Evolutionary conservation across 92 coral and sea anemone genomes (phyloP).

Genomic region (Palythoa caribaeorum): DNA sequence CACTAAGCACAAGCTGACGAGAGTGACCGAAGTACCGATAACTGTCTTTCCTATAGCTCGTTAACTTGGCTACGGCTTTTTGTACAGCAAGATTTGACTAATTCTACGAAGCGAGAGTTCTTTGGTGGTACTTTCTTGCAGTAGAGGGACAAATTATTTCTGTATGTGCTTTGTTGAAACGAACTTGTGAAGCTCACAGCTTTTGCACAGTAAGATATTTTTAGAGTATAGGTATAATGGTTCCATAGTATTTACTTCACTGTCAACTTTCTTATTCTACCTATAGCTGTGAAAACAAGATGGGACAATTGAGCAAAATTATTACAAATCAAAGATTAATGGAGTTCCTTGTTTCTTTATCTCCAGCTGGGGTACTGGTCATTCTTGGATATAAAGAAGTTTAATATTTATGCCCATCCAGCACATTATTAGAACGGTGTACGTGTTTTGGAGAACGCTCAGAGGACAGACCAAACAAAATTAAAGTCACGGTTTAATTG

Average conservation of each 20-base stretch:
- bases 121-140: not conserved
- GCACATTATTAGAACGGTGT: not conserved
- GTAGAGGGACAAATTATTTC: not conserved
- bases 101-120: not conserved
- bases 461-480: not conserved
- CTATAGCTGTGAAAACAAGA: not conserved
- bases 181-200: not conserved
- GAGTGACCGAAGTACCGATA: not conserved
- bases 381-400: not conserved
- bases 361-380: not conserved
- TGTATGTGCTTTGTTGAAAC: not conserved
- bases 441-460: not conserved
- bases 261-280: not conserved
- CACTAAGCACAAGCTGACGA: not conserved
- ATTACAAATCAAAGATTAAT: not conserved
- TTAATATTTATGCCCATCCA: not conserved
- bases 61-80: not conserved
- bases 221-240: not conserved
- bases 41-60: not conserved
- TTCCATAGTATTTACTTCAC: not conserved
- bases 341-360: not conserved
- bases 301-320: not conserved
- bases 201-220: not conserved
- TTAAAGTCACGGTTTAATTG: conserved; percentile 25
- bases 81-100: not conserved